phyloP scores from a whole-genome alignment of 2,888 invertebrate genomes.

The Rotaria socialis region DNA sequence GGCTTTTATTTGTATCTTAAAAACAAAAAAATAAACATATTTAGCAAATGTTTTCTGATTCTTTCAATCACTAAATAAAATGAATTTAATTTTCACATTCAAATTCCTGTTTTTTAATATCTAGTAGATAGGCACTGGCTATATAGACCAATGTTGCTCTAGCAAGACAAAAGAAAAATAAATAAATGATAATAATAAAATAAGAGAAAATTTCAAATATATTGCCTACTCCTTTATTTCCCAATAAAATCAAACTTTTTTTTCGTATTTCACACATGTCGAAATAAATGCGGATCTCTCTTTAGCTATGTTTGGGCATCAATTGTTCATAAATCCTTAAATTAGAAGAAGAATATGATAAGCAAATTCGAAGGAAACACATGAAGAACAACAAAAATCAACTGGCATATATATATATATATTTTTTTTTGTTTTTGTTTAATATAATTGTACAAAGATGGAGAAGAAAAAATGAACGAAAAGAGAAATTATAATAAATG shows the following conservation, averaged over 20 bases:
- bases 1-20: not conserved
- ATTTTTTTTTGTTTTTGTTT: not conserved
- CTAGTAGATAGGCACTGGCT: not conserved
- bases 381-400: not conserved
- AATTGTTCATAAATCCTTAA: not conserved
- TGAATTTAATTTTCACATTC: not conserved
- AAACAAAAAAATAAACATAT: not conserved
- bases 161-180: not conserved
- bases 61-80: not conserved
- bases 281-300: not conserved
- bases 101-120: not conserved
- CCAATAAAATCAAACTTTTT: not conserved
- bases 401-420: not conserved
- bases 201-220: not conserved
- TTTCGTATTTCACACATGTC: not conserved
- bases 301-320: not conserved
- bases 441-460: slow-evolving; percentile 3
- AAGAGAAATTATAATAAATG: not conserved
- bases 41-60: not conserved
- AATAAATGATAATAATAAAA: not conserved
- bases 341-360: not conserved
- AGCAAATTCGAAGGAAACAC: not conserved
- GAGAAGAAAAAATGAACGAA: slow-evolving; percentile 13
- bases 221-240: slow-evolving; percentile 5
- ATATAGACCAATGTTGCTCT: not conserved